These are phyloP conservation scores for Platyrinchus mystaceus DNA, from an alignment of 2,797 vertebrate genomes.

Conservation along the genomic window DNA sequence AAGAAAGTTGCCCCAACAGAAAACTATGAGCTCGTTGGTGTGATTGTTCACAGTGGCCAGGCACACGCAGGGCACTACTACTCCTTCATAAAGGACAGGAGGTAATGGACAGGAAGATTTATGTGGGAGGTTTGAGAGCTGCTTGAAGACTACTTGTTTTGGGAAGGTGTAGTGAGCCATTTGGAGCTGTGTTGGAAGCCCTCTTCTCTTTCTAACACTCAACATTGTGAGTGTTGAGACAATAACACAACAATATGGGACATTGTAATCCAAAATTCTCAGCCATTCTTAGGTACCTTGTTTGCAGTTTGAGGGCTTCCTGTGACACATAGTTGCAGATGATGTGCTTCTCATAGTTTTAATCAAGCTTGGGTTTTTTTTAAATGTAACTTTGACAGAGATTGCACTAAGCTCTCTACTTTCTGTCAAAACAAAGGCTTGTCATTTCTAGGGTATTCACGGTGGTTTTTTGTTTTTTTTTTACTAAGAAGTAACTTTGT, in stretches of 20 bases:
- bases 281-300: background rate
- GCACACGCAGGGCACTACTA: slow-evolving; percentile 98
- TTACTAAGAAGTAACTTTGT: background rate
- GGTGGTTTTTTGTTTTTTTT: background rate
- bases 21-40: slow-evolving; percentile 97
- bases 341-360: background rate
- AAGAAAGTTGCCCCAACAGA: slow-evolving; percentile 98
- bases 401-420: background rate
- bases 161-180: background rate
- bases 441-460: background rate
- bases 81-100: slow-evolving; percentile 97
- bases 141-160: background rate
- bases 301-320: background rate
- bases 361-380: background rate
- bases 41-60: slow-evolving; percentile 97
- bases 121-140: background rate
- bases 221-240: background rate
- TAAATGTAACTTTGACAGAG: background rate
- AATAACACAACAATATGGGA: background rate
- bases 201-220: background rate
- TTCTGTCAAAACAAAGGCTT: background rate
- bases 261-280: background rate
- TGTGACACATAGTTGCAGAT: background rate
- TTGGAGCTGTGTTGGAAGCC: background rate
- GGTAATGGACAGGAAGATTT: slow-evolving; percentile 73